Evolutionary conservation across 1,140 invertebrate species (phyloP).

Genomic region (Dendroctonus ponderosae): DNA sequence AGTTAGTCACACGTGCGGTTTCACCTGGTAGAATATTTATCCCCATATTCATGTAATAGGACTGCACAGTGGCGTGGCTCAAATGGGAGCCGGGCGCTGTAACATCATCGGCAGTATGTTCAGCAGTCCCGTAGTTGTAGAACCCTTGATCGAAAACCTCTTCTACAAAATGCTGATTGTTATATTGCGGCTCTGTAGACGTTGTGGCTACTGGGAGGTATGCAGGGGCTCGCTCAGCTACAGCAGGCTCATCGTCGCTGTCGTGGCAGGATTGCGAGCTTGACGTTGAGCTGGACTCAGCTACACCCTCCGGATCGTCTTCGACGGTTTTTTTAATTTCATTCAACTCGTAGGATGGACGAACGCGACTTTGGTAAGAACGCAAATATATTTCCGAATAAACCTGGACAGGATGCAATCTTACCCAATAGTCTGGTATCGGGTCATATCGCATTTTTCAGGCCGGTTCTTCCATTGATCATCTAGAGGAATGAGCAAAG

Average conservation of each 20-base stretch:
- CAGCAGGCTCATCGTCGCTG: conserved; percentile 1
- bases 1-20: background rate
- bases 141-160: too few relatives aligned
- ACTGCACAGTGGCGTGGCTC: conserved; percentile 30
- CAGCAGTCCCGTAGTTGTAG: conserved; percentile 6
- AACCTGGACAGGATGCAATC: conserved; percentile 1
- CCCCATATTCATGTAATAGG: conserved; percentile 35
- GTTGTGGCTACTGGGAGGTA: background rate
- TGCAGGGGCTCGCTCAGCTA: background rate
- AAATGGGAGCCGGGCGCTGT: conserved; percentile 6
- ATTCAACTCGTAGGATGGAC: conserved; percentile 37
- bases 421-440: conserved; percentile 35
- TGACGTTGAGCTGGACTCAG: background rate
- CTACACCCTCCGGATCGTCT: background rate
- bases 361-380: conserved; percentile 19
- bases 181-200: background rate
- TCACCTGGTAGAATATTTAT: conserved; percentile 38
- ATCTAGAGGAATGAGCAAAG: conserved; percentile 25
- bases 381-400: background rate
- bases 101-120: conserved; percentile 8
- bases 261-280: background rate
- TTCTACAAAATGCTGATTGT: background rate
- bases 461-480: background rate
- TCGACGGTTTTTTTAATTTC: conserved; percentile 15
- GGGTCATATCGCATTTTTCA: background rate